Conservation (phyloP, 2,888 invertebrate species). For the Schizaphis graminum region DNA sequence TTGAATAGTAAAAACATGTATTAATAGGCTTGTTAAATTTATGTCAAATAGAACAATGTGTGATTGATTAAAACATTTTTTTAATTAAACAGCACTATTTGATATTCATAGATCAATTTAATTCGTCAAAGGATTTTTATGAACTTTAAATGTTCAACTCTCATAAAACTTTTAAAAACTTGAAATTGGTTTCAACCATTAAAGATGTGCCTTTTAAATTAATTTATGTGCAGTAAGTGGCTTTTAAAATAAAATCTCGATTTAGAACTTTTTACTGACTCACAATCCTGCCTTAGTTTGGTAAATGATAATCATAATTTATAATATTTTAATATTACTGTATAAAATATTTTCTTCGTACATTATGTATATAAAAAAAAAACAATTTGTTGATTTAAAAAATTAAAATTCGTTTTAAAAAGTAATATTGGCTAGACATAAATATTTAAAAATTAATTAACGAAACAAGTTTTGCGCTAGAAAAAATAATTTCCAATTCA, state of each 20-base stretch:
- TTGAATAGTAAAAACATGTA: not conserved
- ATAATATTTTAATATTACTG: not conserved
- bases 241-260: not conserved
- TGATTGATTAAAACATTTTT: not conserved
- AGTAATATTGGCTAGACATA: not conserved
- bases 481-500: not conserved
- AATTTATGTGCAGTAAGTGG: not conserved
- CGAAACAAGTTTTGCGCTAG: not conserved
- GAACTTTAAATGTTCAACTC: not conserved
- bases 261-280: not conserved
- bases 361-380: not conserved
- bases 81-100: not conserved
- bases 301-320: not conserved
- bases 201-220: not conserved
- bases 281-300: not conserved
- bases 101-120: not conserved
- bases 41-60: not conserved
- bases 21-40: not conserved
- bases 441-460: not conserved
- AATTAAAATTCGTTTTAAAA: not conserved
- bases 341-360: not conserved
- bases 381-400: not conserved
- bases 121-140: not conserved
- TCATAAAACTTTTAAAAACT: not conserved
- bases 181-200: not conserved